Conservation (phyloP, 2,888 invertebrate species). For the Chalcosyrphus nemorum region DNA sequence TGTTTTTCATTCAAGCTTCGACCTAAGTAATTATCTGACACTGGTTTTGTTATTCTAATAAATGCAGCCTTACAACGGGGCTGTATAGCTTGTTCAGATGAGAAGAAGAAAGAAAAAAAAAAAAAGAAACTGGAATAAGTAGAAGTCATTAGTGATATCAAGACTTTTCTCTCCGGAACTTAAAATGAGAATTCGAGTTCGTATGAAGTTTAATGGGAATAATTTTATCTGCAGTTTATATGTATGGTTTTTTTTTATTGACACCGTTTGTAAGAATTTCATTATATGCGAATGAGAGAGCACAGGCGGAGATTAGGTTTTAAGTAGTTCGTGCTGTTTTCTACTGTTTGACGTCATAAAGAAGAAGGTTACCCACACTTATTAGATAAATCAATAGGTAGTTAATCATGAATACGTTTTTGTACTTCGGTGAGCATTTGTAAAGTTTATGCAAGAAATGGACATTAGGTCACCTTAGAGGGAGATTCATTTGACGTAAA, state of each 20-base stretch:
- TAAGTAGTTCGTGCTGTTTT: not conserved
- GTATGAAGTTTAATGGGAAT: constrained; percentile 15
- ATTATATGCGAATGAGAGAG: not conserved
- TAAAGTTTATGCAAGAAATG: too few species aligned
- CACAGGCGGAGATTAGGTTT: not conserved
- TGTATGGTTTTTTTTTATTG: constrained; percentile 26
- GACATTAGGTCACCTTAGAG: too few species aligned
- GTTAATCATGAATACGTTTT: too few species aligned
- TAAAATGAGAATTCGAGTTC: constrained; percentile 33
- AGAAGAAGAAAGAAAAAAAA: not conserved
- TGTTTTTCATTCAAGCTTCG: too few species aligned
- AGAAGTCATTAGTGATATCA: not conserved
- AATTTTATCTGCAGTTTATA: constrained; percentile 19
- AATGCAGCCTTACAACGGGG: not conserved
- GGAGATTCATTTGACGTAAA: too few species aligned
- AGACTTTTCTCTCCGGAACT: constrained; percentile 19
- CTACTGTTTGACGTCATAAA: not conserved
- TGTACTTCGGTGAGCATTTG: too few species aligned
- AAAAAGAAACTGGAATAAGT: not conserved
- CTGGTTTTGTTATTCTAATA: not conserved
- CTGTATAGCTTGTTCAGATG: not conserved
- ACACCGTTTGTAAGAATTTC: not conserved
- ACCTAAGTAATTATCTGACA: constrained; percentile 14
- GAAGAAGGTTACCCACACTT: too few species aligned
- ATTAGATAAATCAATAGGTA: too few species aligned